Evolutionary conservation across 1,140 invertebrate genomes (phyloP).

Genomic region (Neodiprion virginianus): DNA sequence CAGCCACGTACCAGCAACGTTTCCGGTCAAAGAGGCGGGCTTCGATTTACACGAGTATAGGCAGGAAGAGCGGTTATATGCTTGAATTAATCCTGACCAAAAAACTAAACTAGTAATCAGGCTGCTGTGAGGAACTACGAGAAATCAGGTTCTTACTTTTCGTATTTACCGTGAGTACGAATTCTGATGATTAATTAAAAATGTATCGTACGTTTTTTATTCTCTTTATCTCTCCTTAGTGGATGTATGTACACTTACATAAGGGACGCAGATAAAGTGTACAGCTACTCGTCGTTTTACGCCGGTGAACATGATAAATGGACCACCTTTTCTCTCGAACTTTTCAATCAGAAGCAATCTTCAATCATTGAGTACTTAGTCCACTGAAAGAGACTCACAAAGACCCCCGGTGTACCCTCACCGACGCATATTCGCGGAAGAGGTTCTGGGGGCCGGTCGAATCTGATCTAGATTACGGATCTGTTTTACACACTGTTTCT

Average conservation of each 20-base stretch:
- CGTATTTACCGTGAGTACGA: too few relatives aligned
- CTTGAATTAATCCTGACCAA: too few relatives aligned
- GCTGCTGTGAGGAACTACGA: too few relatives aligned
- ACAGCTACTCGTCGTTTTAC: neutral
- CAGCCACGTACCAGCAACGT: neutral
- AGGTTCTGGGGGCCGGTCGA: conserved; percentile 20
- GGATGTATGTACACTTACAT: too few relatives aligned
- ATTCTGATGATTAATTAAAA: too few relatives aligned
- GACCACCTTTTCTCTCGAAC: neutral
- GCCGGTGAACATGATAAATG: neutral
- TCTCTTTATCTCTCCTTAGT: too few relatives aligned
- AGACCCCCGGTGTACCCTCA: neutral
- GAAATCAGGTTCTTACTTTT: too few relatives aligned
- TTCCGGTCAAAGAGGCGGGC: neutral
- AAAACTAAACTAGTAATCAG: too few relatives aligned
- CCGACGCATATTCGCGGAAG: neutral
- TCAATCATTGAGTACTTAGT: conserved; percentile 2
- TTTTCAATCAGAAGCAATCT: conserved; percentile 5
- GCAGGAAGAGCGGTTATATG: too few relatives aligned
- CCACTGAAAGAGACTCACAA: neutral
- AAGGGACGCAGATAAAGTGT: too few relatives aligned
- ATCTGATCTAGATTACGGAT: conserved; percentile 44
- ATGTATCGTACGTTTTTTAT: too few relatives aligned
- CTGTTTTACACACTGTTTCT: conserved; percentile 29
- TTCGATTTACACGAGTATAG: too few relatives aligned